Evolutionary conservation across 2,888 invertebrate species (phyloP).

Genomic region (Encarsia formosa): DNA sequence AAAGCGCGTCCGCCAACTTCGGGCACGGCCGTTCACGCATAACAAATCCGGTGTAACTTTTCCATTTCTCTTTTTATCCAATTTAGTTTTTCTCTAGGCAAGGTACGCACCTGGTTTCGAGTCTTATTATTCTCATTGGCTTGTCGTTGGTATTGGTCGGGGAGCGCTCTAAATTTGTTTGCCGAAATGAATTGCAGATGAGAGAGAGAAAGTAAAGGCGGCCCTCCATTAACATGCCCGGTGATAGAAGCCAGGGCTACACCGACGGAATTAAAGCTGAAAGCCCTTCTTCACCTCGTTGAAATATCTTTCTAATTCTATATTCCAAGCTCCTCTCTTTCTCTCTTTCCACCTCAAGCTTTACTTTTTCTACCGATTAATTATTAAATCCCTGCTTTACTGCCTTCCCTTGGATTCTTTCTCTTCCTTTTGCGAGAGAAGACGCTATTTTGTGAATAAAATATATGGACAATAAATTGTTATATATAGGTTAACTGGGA

Average conservation of each 20-base stretch:
- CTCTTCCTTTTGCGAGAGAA: too few species aligned
- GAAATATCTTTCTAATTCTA: too few species aligned
- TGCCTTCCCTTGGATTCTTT: too few species aligned
- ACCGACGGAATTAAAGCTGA: conserved; percentile 7
- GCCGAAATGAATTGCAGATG: conserved; percentile 28
- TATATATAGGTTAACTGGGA: too few species aligned
- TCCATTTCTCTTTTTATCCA: conserved; percentile 1
- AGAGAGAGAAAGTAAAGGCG: conserved; percentile 6
- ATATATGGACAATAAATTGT: too few species aligned
- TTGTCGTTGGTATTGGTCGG: conserved; percentile 5
- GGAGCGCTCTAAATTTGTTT: conserved; percentile 25
- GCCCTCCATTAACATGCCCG: neutral
- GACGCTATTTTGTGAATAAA: too few species aligned
- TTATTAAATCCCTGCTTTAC: too few species aligned
- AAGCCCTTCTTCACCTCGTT: neutral
- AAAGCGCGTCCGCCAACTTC: neutral
- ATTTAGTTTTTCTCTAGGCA: neutral
- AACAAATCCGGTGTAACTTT: conserved; percentile 5
- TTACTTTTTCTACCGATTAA: neutral
- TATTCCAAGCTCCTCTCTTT: too few species aligned
- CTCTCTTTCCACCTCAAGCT: neutral
- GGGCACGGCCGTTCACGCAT: conserved; percentile 16
- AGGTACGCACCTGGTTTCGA: neutral
- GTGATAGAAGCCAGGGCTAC: neutral
- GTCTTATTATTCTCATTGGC: neutral